These are phyloP conservation scores for Manis crassicaudata DNA, from an alignment of 2,797 vertebrate genomes.

Conservation along the genomic window DNA sequence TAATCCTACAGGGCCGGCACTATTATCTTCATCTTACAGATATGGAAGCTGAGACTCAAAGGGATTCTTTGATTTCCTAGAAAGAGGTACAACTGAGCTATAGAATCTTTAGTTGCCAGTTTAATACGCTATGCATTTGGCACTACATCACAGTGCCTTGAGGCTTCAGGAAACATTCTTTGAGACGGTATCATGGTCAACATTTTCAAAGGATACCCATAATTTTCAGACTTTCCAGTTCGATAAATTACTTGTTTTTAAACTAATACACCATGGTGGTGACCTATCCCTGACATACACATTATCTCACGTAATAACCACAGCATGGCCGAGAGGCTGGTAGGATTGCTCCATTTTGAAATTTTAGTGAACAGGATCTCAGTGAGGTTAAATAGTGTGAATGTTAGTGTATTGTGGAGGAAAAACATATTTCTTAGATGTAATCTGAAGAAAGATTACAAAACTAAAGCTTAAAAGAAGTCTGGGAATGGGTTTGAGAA, in stretches of 20 bases:
- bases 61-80: not conserved
- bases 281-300: not conserved
- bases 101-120: not conserved
- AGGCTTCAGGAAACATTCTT: not conserved
- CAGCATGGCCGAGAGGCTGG: not conserved
- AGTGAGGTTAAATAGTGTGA: not conserved
- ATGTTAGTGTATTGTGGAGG: not conserved
- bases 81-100: not conserved
- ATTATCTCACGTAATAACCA: not conserved
- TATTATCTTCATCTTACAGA: not conserved
- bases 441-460: not conserved
- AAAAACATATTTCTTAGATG: not conserved
- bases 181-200: not conserved
- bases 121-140: not conserved
- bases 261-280: not conserved
- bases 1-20: not conserved
- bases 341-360: not conserved
- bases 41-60: not conserved
- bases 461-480: not conserved
- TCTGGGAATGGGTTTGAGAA: not conserved
- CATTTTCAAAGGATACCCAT: not conserved
- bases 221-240: not conserved
- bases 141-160: not conserved
- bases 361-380: not conserved
- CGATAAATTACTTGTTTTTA: not conserved